phyloP scores from a whole-genome alignment of 2,888 invertebrate species.

The Orthosia cruda region DNA sequence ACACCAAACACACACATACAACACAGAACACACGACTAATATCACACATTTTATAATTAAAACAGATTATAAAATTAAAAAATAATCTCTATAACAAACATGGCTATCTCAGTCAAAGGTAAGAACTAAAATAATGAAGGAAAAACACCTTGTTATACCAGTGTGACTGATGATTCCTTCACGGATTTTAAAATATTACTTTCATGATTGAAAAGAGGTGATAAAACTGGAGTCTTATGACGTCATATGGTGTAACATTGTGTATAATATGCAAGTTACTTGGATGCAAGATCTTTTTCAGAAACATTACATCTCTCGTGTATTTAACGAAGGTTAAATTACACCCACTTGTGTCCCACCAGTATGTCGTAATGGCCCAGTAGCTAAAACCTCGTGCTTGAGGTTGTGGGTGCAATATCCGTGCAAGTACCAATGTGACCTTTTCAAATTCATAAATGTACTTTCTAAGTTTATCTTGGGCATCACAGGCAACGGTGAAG shows the following conservation, averaged over 20 bases:
- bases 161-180: slow-evolving; percentile 64
- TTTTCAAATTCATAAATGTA: no score
- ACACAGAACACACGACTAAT: slow-evolving; percentile 52
- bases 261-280: neutral
- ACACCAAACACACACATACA: slow-evolving; percentile 59
- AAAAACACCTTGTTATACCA: slow-evolving; percentile 26
- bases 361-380: no score
- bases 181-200: slow-evolving; percentile 48
- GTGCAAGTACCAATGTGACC: no score
- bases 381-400: no score
- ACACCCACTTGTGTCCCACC: no score
- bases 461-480: no score
- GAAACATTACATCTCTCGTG: neutral
- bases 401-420: no score
- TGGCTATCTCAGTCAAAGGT: slow-evolving; percentile 28
- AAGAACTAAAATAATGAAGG: slow-evolving; percentile 55
- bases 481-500: no score
- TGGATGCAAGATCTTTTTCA: neutral
- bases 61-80: slow-evolving; percentile 17
- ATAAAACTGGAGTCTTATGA: slow-evolving; percentile 41
- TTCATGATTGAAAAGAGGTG: slow-evolving; percentile 59
- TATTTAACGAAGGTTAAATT: neutral
- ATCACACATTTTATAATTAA: slow-evolving; percentile 52
- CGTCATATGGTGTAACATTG: slow-evolving; percentile 30
- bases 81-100: slow-evolving; percentile 31